Percentiles rank a stretch among this genome's conserved stretches.
Evolutionary conservation across 2,113 vertebrate genomes (phyloP).

Genomic region (Tinamus guttatus): DNA sequence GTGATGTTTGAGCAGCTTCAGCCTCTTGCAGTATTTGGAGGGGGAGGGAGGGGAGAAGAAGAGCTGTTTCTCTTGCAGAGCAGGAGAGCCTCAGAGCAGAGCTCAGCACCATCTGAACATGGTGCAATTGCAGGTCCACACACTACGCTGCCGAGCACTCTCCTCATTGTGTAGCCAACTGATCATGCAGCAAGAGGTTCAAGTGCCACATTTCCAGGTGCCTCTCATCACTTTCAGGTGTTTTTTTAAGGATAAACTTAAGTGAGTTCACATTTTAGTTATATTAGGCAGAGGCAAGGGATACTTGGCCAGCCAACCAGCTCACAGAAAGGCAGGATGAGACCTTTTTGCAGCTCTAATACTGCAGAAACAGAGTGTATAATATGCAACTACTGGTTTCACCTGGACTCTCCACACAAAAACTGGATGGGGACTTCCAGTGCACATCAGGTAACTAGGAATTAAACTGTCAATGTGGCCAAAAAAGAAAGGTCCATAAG

Average conservation of each 20-base stretch:
- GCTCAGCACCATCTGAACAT: not conserved
- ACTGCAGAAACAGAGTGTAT: not conserved
- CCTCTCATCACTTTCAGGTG: not conserved
- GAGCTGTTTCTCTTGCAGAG: not conserved
- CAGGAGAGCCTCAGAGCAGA: not conserved
- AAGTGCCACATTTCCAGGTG: accelerated
- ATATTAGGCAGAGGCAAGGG: not conserved
- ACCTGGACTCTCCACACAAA: accelerated
- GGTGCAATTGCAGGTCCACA: not conserved
- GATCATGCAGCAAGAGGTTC: not conserved
- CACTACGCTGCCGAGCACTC: not conserved
- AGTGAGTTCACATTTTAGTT: not conserved
- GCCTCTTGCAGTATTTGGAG: not conserved
- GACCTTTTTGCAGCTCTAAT: not conserved
- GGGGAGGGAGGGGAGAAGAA: not conserved
- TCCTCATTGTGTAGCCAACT: not conserved
- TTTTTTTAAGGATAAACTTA: not conserved
- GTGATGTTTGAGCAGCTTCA: not conserved
- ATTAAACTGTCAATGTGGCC: not conserved
- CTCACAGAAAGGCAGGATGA: not conserved
- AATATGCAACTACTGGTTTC: not conserved
- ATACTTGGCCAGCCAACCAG: not conserved
- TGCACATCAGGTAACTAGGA: not conserved
- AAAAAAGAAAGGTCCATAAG: not conserved
- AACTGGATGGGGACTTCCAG: not conserved